Evolutionary conservation across 1,140 invertebrate species (phyloP), one percentile per base, ranked within the genome.

Genomic region (Eurytemora carolleeae): DNA sequence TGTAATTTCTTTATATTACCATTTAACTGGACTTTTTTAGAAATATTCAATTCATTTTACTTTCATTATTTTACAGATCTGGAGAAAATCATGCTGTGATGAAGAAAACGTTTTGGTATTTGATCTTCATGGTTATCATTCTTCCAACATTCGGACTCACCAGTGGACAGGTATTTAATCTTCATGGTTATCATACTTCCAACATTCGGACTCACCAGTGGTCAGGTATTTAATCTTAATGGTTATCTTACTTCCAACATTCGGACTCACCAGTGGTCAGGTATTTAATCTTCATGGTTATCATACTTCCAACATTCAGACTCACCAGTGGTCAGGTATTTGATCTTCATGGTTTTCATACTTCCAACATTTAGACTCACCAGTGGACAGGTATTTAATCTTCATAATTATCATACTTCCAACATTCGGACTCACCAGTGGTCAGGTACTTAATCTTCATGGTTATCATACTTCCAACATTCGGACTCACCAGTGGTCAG

Each of bases 61-160:
- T n/a, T n/a, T n/a, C n/a, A n/a, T n/a, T n/a, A n/a, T n/a, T n/a
- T n/a, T n/a, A n/a, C n/a, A n/a, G 86, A 65, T 92, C 88, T 19
- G 82, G 87, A 63, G 81, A 93, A 67, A 95, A 95, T 71, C 85
- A 89, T 69, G 83, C 86, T 2, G 83, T 93, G 31, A 96, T 97
- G 91, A 82, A 83, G 24, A 96, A 96, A 78, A 88, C 87, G 15
- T 89, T 91, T 67, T 79, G 84, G 19, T 90, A 91, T 68, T 76
- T 97, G 19, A 72, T 96, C 17, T 79, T 97, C 57, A 95, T 61
- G 59, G 59, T 61, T 2, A 24, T 61, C 18, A 21, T 61, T 19
- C 22, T 61, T 12, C 59, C 59, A 12, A 57, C 59, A 7, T 61
- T 61, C 21, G 59, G 59, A 16, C 57, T 61, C 52, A 61, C 59